Percentiles rank a stretch among this genome's conserved stretches.
These are phyloP conservation scores for Drosophila mimetica DNA, from an alignment of 2,888 invertebrate species.

Conservation along the genomic window DNA sequence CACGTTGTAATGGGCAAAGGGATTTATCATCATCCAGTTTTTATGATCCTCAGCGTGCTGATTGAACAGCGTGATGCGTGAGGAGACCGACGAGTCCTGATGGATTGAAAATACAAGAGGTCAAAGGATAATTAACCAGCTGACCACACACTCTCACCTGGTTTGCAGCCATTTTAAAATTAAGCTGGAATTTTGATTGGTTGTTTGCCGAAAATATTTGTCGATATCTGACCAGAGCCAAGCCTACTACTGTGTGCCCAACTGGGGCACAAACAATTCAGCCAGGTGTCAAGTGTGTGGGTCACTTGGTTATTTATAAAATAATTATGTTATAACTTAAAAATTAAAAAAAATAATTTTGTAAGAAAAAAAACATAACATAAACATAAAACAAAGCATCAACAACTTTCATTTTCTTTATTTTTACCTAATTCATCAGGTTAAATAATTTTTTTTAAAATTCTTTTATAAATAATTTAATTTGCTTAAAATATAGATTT, in stretches of 20 bases:
- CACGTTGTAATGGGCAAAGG: slow-evolving; percentile 59
- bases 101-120: not conserved
- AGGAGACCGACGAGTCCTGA: slow-evolving; percentile 55
- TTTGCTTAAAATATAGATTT: too few relatives aligned
- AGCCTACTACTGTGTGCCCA: slow-evolving; percentile 2
- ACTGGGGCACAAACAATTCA: not conserved
- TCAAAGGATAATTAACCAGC: not conserved
- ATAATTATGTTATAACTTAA: too few relatives aligned
- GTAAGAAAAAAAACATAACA: too few relatives aligned
- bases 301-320: not conserved
- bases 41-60: slow-evolving; percentile 55
- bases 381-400: too few relatives aligned
- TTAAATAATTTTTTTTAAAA: too few relatives aligned
- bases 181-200: not conserved
- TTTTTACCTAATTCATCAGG: too few relatives aligned
- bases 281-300: not conserved
- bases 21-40: slow-evolving; percentile 65
- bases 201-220: slow-evolving; percentile 18
- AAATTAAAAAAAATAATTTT: too few relatives aligned
- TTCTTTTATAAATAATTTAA: too few relatives aligned
- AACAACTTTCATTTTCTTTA: too few relatives aligned
- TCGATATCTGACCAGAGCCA: not conserved
- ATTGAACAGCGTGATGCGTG: slow-evolving; percentile 64
- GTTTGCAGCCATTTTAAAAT: slow-evolving; percentile 8
- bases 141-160: not conserved